Percentiles rank a stretch among this genome's conserved stretches.
Conservation (phyloP, 2,113 vertebrate genomes). For the Rana temporaria region DNA sequence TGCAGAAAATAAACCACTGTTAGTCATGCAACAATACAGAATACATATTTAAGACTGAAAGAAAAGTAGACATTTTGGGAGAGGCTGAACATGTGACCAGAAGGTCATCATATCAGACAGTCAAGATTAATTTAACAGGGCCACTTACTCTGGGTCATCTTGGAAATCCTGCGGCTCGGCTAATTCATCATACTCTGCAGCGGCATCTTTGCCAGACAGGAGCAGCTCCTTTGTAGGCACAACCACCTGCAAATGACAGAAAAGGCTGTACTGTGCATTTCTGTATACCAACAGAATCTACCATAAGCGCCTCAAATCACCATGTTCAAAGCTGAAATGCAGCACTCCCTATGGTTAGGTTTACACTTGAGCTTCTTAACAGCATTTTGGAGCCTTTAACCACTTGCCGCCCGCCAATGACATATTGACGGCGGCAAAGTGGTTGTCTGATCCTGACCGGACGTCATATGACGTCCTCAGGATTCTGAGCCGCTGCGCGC, state of each 20-base stretch:
- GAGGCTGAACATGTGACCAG: too few relatives aligned
- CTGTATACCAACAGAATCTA: neutral
- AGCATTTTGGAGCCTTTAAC: too few relatives aligned
- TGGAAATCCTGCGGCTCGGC: constrained; percentile 97
- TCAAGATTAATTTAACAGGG: neutral
- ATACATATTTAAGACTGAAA: neutral
- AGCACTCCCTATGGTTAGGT: too few relatives aligned
- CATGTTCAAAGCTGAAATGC: too few relatives aligned
- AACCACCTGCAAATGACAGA: constrained; percentile 74
- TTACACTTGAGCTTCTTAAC: too few relatives aligned
- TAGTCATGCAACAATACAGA: neutral
- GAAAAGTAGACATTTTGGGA: too few relatives aligned
- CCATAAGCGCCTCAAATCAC: too few relatives aligned
- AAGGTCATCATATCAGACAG: neutral
- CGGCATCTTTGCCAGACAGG: constrained; percentile 93
- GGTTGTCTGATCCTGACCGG: too few relatives aligned
- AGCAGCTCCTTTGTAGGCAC: constrained; percentile 90
- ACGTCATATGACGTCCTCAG: too few relatives aligned
- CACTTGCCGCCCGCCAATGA: too few relatives aligned
- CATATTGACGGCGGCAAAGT: too few relatives aligned
- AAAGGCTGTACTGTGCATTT: neutral
- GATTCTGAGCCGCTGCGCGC: too few relatives aligned
- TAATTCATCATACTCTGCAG: constrained; percentile 95
- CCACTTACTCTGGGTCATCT: constrained; percentile 94
- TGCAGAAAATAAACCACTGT: constrained; percentile 61